Conservation (phyloP, 2,888 invertebrate species). For the Noctua comes region DNA sequence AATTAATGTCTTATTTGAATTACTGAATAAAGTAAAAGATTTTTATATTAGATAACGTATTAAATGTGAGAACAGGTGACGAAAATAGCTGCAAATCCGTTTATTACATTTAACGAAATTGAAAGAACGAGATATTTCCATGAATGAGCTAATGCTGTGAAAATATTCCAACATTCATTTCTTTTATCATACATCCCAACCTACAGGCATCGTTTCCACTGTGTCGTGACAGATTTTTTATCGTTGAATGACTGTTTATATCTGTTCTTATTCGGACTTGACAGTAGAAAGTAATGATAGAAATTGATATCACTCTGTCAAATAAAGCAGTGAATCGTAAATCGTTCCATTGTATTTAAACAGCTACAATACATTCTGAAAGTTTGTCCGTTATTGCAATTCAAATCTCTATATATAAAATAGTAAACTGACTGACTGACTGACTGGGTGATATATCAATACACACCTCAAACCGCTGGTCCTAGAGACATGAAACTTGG, state of each 20-base stretch:
- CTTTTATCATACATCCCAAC: not conserved
- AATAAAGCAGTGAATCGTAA: not conserved
- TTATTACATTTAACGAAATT: constrained; percentile 24
- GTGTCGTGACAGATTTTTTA: not conserved
- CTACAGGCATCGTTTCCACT: not conserved
- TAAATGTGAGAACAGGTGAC: not conserved
- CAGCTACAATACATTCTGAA: not conserved
- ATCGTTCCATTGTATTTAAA: not conserved
- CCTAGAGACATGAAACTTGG: too few species aligned
- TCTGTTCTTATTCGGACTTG: not conserved
- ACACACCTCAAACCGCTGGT: too few species aligned
- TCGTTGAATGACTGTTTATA: not conserved
- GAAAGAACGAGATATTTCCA: constrained; percentile 1
- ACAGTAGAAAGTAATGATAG: not conserved
- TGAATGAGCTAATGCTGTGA: constrained; percentile 1
- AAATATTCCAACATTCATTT: not conserved
- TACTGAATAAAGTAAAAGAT: not conserved
- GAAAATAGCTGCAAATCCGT: constrained; percentile 14
- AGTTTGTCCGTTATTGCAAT: not conserved
- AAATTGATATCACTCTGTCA: not conserved
- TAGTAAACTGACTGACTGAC: too few species aligned
- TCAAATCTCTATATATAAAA: too few species aligned
- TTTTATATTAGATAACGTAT: not conserved
- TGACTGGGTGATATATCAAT: too few species aligned
- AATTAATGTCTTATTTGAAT: not conserved